Base-by-base conservation (phyloP, 2,113 vertebrate genomes). In the Lamprotornis superbus region DNA sequence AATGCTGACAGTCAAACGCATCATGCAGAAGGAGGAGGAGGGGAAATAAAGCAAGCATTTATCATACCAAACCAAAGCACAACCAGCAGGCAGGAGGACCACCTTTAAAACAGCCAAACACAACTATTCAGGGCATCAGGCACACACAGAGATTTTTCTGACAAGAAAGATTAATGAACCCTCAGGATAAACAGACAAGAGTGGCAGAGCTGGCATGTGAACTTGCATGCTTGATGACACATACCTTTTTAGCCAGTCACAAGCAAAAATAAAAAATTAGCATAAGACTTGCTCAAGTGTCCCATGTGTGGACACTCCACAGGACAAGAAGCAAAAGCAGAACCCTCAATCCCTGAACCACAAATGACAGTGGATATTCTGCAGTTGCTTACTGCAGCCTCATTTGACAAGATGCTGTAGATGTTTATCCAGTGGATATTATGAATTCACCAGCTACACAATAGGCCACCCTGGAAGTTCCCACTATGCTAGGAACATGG, bases 401-500 rank as follows among this genome's bases (percentile, higher is more conserved):
- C 68, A 47, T 92, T 70, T 94, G 85, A 95, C 71, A 91, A 89
- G 75, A 95, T 82, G 44, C 90, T 93, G 80, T 53, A 92, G 74
- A 84, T 89, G 46, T 88, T 96, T 94, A 93, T 83, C 75, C 91
- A 94, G 63, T 37, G 95, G 87, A 88, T 88, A 88, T 81, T 94
- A 70, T 44, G 68, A 95, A 94, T 92, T 83, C 94, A 93, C 64
- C 61, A 93, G 52, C 85, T 60, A 96, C 88, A 95, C 85, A 95
- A 94, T 78, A 87, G 95, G 83, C 90, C 90, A 94, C 85, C 94
- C 92, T 93, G 83, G 61, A 92, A 95, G 92, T n/a, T 93, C 79
- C 83, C n/a, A 7, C 85, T 90, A 61, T 2, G 63, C 60, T 64
- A 92, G 47, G 24, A 91, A 82, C 33, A 93, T 70, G 79, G 52